A percentile compares a stretch with the other conserved stretches of the same genome.
Evolutionary conservation across 2,888 invertebrate species (phyloP).

Genomic region (Hofmannophila pseudospretella): DNA sequence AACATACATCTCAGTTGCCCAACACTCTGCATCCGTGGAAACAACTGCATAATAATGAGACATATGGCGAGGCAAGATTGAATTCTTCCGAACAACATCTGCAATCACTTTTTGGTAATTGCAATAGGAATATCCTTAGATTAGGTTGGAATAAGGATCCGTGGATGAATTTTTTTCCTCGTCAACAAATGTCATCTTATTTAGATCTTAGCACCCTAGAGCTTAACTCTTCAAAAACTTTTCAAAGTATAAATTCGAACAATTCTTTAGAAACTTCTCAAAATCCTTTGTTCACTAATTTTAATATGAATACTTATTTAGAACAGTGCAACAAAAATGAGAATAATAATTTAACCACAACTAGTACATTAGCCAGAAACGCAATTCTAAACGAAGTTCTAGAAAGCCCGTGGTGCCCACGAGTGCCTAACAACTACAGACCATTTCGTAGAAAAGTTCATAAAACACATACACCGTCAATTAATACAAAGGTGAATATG

Average conservation of each 20-base stretch:
- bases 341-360: background rate
- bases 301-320: background rate
- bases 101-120: background rate
- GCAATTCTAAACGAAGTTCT: slow-evolving; percentile 71
- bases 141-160: background rate
- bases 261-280: background rate
- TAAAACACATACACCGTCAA: no score
- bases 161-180: background rate
- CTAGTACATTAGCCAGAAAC: slow-evolving; percentile 20
- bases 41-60: slow-evolving; percentile 12
- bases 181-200: background rate
- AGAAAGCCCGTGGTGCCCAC: slow-evolving; percentile 78
- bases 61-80: background rate
- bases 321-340: background rate
- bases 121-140: background rate
- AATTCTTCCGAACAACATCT: background rate
- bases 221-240: background rate
- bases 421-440: slow-evolving; percentile 47
- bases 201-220: slow-evolving; percentile 1
- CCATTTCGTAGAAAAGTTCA: slow-evolving; percentile 45
- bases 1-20: slow-evolving; percentile 27
- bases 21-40: slow-evolving; percentile 23
- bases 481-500: no score
- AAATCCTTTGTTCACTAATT: background rate
- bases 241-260: background rate